phyloP scores from a whole-genome alignment of 1,140 invertebrate genomes.

The Delia radicum region DNA sequence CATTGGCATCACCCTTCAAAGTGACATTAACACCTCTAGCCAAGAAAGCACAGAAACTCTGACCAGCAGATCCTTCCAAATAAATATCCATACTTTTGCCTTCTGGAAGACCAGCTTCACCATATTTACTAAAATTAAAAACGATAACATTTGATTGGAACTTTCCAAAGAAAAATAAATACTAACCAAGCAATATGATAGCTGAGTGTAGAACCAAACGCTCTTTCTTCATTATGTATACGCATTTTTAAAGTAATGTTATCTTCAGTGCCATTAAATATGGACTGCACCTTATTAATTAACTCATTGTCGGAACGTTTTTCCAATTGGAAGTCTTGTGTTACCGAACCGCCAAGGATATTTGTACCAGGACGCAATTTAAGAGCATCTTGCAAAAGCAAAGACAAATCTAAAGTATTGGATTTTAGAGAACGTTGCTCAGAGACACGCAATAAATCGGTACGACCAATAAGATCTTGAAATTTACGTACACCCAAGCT shows the following conservation, averaged over 20 bases:
- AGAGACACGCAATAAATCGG: slow-evolving; percentile 78
- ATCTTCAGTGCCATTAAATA: slow-evolving; percentile 72
- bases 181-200: slow-evolving; percentile 90
- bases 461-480: slow-evolving; percentile 92
- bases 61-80: slow-evolving; percentile 92
- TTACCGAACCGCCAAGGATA: slow-evolving; percentile 85
- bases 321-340: slow-evolving; percentile 88
- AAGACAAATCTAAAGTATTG: slow-evolving; percentile 78
- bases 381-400: slow-evolving; percentile 86
- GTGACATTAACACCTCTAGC: slow-evolving; percentile 85
- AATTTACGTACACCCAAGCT: slow-evolving; percentile 84
- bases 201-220: slow-evolving; percentile 91
- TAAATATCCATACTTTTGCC: slow-evolving; percentile 81
- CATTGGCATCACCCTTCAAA: slow-evolving; percentile 96
- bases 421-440: slow-evolving; percentile 72
- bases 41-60: slow-evolving; percentile 99
- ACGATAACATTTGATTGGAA: neutral
- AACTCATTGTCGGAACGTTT: slow-evolving; percentile 84
- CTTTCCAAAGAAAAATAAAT: neutral
- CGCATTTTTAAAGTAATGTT: slow-evolving; percentile 74
- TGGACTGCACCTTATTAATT: slow-evolving; percentile 72
- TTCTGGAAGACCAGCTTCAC: slow-evolving; percentile 84
- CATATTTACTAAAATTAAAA: slow-evolving; percentile 69
- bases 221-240: slow-evolving; percentile 89
- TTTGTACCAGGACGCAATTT: slow-evolving; percentile 86